These are phyloP conservation scores for Clarias magur DNA, from an alignment of 2,113 vertebrate genomes.

Conservation along the genomic window DNA sequence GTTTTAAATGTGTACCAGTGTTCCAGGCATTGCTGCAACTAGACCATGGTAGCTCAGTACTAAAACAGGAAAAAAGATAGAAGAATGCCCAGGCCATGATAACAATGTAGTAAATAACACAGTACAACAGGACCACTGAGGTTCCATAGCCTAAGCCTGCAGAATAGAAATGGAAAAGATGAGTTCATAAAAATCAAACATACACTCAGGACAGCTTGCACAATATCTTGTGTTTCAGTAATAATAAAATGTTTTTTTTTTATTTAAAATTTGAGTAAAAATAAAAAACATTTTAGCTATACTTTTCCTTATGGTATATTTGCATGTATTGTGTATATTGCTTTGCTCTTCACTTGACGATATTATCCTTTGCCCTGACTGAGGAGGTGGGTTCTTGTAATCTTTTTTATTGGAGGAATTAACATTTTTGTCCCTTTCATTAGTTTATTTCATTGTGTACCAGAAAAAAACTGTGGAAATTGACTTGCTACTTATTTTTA, in stretches of 20 bases:
- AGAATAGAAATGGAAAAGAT: constrained; percentile 12
- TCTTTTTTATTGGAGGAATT: not conserved
- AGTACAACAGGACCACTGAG: constrained; percentile 73
- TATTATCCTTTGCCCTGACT: not conserved
- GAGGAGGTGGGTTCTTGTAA: not conserved
- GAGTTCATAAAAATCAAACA: not conserved
- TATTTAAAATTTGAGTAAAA: too few species aligned
- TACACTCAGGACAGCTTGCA: not conserved
- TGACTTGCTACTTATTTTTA: not conserved
- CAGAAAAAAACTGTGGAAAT: not conserved
- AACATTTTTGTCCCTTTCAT: too few species aligned
- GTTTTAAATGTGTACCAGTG: constrained; percentile 74
- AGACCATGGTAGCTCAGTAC: constrained; percentile 84
- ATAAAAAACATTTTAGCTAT: not conserved
- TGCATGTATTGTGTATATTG: not conserved
- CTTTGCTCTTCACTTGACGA: not conserved
- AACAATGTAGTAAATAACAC: constrained; percentile 83
- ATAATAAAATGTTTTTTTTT: too few species aligned
- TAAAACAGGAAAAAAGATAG: constrained; percentile 93
- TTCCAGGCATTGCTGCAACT: constrained; percentile 90
- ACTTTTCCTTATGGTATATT: not conserved
- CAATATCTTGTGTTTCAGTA: too few species aligned
- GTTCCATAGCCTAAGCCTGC: constrained; percentile 73
- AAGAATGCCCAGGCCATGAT: constrained; percentile 96
- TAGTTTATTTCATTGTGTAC: too few species aligned